phyloP scores from a whole-genome alignment of 2,797 vertebrate species.

The Monodelphis domestica region DNA sequence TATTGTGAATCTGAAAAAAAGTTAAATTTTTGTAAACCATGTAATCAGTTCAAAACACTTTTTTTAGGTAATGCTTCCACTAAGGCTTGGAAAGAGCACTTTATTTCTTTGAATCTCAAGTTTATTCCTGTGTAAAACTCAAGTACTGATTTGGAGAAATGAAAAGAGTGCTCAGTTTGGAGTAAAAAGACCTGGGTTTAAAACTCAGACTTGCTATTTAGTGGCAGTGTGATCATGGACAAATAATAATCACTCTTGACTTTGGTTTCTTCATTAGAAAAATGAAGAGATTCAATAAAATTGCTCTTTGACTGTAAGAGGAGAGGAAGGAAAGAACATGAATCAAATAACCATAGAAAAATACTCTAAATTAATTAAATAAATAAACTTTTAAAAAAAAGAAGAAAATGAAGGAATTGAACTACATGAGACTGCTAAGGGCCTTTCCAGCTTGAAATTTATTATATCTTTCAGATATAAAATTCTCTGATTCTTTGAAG shows the following conservation, averaged over 20 bases:
- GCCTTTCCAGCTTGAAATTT: not conserved
- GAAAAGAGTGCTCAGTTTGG: not conserved
- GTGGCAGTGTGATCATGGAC: not conserved
- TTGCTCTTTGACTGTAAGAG: too few relatives aligned
- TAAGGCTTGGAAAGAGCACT: not conserved
- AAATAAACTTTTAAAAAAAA: too few relatives aligned
- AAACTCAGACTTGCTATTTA: not conserved
- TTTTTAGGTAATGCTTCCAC: constrained; percentile 30
- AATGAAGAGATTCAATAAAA: not conserved
- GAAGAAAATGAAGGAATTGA: not conserved
- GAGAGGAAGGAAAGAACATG: too few relatives aligned
- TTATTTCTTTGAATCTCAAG: not conserved
- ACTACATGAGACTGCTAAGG: not conserved
- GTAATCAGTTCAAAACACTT: constrained; percentile 2
- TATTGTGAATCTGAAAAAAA: not conserved
- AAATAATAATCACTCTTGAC: not conserved
- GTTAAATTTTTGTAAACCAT: constrained; percentile 49
- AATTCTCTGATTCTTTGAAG: not conserved
- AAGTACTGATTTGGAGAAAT: not conserved
- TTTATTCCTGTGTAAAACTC: not conserved
- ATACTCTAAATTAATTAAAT: too few relatives aligned
- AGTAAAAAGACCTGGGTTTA: not conserved
- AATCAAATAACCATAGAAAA: too few relatives aligned
- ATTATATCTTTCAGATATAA: not conserved
- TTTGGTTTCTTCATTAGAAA: not conserved